phyloP scores from a whole-genome alignment of 1,140 invertebrate species.

The Drosophila hydei region DNA sequence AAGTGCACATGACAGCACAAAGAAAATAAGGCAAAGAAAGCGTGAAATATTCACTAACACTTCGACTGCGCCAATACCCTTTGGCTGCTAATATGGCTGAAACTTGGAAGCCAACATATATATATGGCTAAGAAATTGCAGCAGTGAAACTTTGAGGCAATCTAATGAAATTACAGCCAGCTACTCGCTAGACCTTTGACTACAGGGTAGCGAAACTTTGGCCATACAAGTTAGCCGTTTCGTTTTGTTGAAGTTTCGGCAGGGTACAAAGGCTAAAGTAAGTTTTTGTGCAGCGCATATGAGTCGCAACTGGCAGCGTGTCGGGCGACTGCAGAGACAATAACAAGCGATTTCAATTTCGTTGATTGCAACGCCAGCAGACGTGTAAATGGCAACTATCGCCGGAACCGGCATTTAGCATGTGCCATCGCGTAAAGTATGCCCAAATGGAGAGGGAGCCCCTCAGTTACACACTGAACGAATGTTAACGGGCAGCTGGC shows the following conservation, averaged over 20 bases:
- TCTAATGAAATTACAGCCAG: not conserved
- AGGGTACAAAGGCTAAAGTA: conserved; percentile 46
- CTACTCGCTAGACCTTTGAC: not conserved
- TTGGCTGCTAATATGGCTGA: not conserved
- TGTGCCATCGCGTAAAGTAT: conserved; percentile 74
- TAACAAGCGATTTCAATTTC: conserved; percentile 73
- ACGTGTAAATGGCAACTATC: conserved; percentile 35
- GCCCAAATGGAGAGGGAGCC: conserved; percentile 60
- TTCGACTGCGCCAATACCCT: conserved; percentile 28
- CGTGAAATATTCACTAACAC: conserved; percentile 16
- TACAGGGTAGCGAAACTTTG: conserved; percentile 1
- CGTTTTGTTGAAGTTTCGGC: conserved; percentile 41
- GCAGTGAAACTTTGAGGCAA: not conserved
- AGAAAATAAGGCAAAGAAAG: conserved; percentile 45
- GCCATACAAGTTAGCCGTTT: conserved; percentile 9
- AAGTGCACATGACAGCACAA: conserved; percentile 71
- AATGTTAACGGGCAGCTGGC: conserved; percentile 58
- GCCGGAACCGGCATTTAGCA: conserved; percentile 63
- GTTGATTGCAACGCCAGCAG: conserved; percentile 61
- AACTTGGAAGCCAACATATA: too few relatives aligned
- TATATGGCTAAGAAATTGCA: not conserved
- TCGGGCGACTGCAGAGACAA: conserved; percentile 44
- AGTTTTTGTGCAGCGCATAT: conserved; percentile 48
- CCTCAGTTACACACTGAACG: conserved; percentile 17
- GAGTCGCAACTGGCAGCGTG: conserved; percentile 60